Evolutionary conservation across 1,140 invertebrate genomes (phyloP).

Genomic region (Drosophila ficusphila): DNA sequence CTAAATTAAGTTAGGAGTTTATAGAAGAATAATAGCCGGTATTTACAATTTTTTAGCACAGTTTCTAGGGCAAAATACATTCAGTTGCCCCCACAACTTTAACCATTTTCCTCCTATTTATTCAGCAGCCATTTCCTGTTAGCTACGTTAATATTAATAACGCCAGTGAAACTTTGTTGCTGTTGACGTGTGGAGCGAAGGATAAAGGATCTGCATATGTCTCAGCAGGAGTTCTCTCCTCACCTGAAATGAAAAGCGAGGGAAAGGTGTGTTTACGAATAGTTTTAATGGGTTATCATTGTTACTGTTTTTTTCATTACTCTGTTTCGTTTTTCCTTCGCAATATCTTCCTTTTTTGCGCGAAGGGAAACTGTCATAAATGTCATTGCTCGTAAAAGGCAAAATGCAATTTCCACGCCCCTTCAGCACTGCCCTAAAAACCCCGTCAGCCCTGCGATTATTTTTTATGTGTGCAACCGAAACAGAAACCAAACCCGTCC

Average conservation of each 20-base stretch:
- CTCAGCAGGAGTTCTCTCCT: slow-evolving; percentile 10
- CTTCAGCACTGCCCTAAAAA: slow-evolving; percentile 24
- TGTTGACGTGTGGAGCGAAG: slow-evolving; percentile 43
- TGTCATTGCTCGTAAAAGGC: slow-evolving; percentile 79
- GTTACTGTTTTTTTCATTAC: slow-evolving; percentile 47
- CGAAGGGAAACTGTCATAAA: slow-evolving; percentile 67
- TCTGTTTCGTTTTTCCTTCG: slow-evolving; percentile 10
- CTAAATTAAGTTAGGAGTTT: too few species aligned
- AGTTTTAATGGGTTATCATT: slow-evolving; percentile 81
- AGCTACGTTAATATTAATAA: slow-evolving; percentile 72
- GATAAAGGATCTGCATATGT: slow-evolving; percentile 51
- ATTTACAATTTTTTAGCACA: not conserved
- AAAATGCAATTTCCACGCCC: slow-evolving; percentile 75
- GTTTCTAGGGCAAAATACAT: not conserved
- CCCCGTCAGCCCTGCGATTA: slow-evolving; percentile 49
- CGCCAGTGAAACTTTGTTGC: slow-evolving; percentile 58
- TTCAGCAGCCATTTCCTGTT: slow-evolving; percentile 16
- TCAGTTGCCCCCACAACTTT: not conserved
- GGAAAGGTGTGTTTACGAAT: slow-evolving; percentile 74
- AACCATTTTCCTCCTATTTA: slow-evolving; percentile 20
- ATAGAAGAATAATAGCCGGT: too few species aligned
- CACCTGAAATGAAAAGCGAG: not conserved
- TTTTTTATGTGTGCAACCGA: slow-evolving; percentile 69
- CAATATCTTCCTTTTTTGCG: slow-evolving; percentile 5
- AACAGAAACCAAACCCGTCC: slow-evolving; percentile 41